A percentile compares a stretch with the other conserved stretches of the same genome.
Conservation (phyloP, 2,797 vertebrate genomes). For the Euthynnus affinis region DNA sequence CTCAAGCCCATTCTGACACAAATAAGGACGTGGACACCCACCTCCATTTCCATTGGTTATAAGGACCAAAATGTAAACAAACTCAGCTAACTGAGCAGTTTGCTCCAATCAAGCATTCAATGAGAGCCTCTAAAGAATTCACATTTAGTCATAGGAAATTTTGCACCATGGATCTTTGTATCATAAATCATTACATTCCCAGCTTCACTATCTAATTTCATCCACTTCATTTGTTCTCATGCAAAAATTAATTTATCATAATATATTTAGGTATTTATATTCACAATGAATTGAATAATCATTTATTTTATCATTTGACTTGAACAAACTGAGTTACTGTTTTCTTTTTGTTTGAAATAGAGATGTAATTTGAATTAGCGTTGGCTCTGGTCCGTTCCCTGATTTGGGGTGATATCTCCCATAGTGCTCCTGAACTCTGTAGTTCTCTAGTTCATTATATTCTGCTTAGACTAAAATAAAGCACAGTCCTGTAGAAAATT, state of each 20-base stretch:
- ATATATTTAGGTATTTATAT: conserved; percentile 68
- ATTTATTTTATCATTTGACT: conserved; percentile 72
- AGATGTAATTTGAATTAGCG: conserved; percentile 87
- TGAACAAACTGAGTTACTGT: conserved; percentile 75
- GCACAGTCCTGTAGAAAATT: conserved; percentile 90
- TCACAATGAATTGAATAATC: conserved; percentile 66
- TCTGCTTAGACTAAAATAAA: conserved; percentile 93
- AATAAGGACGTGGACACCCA: conserved; percentile 74
- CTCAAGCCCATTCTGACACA: conserved; percentile 81
- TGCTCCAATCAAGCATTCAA: conserved; percentile 81
- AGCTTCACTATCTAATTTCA: conserved; percentile 77
- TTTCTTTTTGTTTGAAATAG: conserved; percentile 80
- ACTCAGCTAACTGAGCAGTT: conserved; percentile 80
- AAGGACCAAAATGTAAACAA: conserved; percentile 87
- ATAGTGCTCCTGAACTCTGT: conserved; percentile 90
- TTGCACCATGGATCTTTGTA: conserved; percentile 65
- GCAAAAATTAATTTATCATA: conserved; percentile 62
- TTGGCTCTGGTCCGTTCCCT: conserved; percentile 85
- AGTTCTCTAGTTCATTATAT: conserved; percentile 92
- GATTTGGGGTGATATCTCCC: conserved; percentile 83
- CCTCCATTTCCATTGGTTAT: conserved; percentile 83
- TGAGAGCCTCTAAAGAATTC: conserved; percentile 79
- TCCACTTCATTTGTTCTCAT: conserved; percentile 65
- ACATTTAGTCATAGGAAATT: conserved; percentile 63
- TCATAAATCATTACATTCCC: conserved; percentile 77